A percentile compares a stretch with the other conserved stretches of the same genome.
Conservation (phyloP, 2,888 invertebrate species). For the Microplitis manilae region DNA sequence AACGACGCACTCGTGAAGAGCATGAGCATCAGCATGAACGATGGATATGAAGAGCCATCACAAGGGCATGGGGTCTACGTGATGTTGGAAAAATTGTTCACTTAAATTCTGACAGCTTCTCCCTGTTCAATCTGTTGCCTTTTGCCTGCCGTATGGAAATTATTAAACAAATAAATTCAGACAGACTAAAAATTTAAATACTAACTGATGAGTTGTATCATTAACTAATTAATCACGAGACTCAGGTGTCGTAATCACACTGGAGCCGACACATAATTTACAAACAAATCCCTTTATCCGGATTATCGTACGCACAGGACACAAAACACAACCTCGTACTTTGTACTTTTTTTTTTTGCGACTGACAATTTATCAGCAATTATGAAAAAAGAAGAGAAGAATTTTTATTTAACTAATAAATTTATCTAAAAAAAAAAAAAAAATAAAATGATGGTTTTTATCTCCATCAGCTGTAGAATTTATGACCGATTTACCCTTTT, state of each 20-base stretch:
- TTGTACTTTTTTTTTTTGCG: too few relatives aligned
- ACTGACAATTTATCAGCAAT: neutral
- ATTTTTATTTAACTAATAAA: neutral
- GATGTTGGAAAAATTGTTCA: neutral
- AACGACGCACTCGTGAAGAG: neutral
- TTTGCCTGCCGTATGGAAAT: neutral
- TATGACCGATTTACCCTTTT: slow-evolving; percentile 17
- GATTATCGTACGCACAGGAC: too few relatives aligned
- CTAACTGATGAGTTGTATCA: too few relatives aligned
- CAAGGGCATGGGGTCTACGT: neutral
- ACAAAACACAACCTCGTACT: too few relatives aligned
- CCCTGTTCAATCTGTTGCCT: neutral
- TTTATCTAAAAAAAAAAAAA: neutral
- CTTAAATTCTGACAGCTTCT: neutral
- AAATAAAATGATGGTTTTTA: neutral
- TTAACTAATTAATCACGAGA: too few relatives aligned
- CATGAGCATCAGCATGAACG: neutral
- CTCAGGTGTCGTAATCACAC: too few relatives aligned
- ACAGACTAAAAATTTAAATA: too few relatives aligned
- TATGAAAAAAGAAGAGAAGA: neutral
- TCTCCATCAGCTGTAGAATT: neutral
- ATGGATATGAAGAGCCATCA: neutral
- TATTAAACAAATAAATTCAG: too few relatives aligned
- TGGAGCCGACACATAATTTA: too few relatives aligned
- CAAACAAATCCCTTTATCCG: too few relatives aligned